phyloP scores from a whole-genome alignment of 2,797 vertebrate species.

The Urocyon cinereoargenteus region DNA sequence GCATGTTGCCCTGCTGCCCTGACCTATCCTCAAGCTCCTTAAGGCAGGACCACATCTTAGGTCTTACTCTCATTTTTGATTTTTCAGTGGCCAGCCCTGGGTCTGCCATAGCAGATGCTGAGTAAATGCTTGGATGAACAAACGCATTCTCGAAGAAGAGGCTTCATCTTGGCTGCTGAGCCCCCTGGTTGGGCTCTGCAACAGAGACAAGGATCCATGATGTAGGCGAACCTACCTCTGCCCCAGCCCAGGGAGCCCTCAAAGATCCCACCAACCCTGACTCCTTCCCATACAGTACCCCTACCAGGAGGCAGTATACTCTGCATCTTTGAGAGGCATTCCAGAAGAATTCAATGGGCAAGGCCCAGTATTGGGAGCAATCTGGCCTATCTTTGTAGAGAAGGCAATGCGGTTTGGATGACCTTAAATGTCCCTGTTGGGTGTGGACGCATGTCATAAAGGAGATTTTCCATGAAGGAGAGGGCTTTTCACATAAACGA shows the following conservation, averaged over 20 bases:
- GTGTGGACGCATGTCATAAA: neutral
- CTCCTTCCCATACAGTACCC: neutral
- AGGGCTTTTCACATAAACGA: neutral
- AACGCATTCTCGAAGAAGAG: neutral
- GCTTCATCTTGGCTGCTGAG: neutral
- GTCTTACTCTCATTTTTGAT: neutral
- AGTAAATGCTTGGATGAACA: neutral
- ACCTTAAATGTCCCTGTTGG: neutral
- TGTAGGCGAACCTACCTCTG: neutral
- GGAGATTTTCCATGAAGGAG: conserved; percentile 11
- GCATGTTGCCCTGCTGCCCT: neutral
- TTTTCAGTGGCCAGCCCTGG: neutral
- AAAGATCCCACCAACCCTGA: neutral
- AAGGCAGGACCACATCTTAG: neutral
- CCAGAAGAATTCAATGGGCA: neutral
- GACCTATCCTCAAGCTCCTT: neutral
- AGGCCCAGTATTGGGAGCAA: neutral
- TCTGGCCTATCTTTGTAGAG: neutral
- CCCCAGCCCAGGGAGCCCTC: neutral
- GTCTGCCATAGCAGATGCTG: neutral
- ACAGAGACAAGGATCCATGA: neutral
- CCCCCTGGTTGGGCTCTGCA: neutral
- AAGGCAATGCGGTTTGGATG: neutral
- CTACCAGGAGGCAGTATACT: neutral
- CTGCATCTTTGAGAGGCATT: neutral